These are phyloP conservation scores for Sphyrna mokarran DNA, from an alignment of 2,113 vertebrate genomes.

Conservation along the genomic window DNA sequence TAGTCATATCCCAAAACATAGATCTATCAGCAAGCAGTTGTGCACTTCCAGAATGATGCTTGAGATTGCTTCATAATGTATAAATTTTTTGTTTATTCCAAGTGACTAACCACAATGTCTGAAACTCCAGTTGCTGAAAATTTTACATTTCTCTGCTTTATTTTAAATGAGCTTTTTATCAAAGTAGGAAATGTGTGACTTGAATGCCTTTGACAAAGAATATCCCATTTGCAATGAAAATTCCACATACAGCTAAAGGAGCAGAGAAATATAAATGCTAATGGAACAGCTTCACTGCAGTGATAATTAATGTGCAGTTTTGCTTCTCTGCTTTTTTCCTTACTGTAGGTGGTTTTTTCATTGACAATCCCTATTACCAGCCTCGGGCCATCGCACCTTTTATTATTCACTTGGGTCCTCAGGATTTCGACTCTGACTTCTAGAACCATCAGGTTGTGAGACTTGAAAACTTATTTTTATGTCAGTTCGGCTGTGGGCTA, in stretches of 20 bases:
- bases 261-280: conserved; percentile 74
- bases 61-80: conserved; percentile 68
- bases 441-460: conserved; percentile 83
- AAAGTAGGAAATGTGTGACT: conserved; percentile 66
- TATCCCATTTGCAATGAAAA: conserved; percentile 77
- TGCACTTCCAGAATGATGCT: conserved; percentile 74
- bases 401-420: conserved; percentile 98
- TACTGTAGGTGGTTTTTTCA: conserved; percentile 97
- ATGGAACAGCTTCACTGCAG: conserved; percentile 61
- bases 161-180: conserved; percentile 68
- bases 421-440: conserved; percentile 99
- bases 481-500: conserved; percentile 40
- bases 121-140: conserved; percentile 72
- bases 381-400: conserved; percentile 93
- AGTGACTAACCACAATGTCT: conserved; percentile 78
- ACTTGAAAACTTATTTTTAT: conserved; percentile 56
- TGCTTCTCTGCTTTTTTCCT: conserved; percentile 81
- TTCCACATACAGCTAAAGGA: conserved; percentile 82
- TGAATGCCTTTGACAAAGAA: conserved; percentile 65
- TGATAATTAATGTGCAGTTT: conserved; percentile 65
- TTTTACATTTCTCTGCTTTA: conserved; percentile 82
- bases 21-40: conserved; percentile 50
- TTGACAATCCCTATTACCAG: conserved; percentile 99
- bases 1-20: not conserved
- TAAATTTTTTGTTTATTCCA: conserved; percentile 71